A percentile compares a stretch with the other conserved stretches of the same genome.
Conservation (phyloP, 2,113 vertebrate genomes). For the Triplophysa tibetana region DNA sequence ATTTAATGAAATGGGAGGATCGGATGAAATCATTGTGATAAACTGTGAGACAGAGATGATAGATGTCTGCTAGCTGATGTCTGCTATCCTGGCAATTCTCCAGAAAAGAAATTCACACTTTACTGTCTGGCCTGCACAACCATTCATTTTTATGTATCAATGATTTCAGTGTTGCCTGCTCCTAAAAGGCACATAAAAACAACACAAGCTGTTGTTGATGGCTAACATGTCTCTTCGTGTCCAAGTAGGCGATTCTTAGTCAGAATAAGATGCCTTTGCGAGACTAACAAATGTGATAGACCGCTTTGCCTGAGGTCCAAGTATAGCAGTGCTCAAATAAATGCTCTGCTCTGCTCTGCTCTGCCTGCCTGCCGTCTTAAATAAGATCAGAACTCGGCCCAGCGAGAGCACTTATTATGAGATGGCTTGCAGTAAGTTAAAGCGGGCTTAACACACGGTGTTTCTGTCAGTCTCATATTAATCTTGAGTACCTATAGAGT, state of each 20-base stretch:
- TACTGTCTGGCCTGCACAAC: neutral
- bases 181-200: neutral
- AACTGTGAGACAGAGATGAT: neutral
- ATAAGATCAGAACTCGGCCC: neutral
- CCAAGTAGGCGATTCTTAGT: neutral
- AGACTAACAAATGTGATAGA: slow-evolving; percentile 9
- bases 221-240: neutral
- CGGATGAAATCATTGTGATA: neutral
- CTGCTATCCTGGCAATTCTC: neutral
- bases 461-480: no score
- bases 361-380: no score
- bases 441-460: no score
- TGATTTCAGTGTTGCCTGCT: no score
- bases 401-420: neutral
- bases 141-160: no score
- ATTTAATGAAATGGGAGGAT: neutral
- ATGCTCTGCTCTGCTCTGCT: slow-evolving; percentile 10
- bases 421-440: neutral
- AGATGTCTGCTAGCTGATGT: neutral
- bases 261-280: neutral
- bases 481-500: no score
- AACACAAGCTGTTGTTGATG: neutral
- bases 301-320: neutral
- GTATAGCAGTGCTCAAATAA: slow-evolving; percentile 15
- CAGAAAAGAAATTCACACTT: neutral